Conservation (phyloP, 1,140 invertebrate genomes). For the Panagrolaimus sp. region DNA sequence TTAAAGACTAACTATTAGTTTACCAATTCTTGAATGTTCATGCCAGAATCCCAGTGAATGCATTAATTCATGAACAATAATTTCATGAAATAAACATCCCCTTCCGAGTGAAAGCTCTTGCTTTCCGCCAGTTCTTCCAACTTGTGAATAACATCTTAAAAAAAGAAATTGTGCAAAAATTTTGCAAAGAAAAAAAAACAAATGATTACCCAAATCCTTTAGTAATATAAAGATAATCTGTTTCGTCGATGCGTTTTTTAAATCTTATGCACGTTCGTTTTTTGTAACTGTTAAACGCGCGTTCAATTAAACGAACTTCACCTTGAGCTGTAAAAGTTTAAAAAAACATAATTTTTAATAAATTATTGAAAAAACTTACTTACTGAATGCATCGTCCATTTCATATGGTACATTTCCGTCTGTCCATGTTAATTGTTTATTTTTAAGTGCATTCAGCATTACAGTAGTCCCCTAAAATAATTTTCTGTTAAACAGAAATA, state of each 20-base stretch:
- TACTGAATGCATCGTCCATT: slow-evolving; percentile 54
- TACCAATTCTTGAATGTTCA: slow-evolving; percentile 54
- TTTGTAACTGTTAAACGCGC: slow-evolving; percentile 50
- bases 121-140: slow-evolving; percentile 55
- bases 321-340: slow-evolving; percentile 31
- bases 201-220: slow-evolving; percentile 55
- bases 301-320: slow-evolving; percentile 50
- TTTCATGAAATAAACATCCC: slow-evolving; percentile 58
- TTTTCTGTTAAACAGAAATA: not conserved
- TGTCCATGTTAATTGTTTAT: slow-evolving; percentile 47
- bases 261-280: slow-evolving; percentile 52
- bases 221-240: slow-evolving; percentile 51
- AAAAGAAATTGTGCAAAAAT: slow-evolving; percentile 11
- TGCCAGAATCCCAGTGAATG: slow-evolving; percentile 55
- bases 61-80: slow-evolving; percentile 54
- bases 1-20: too few species aligned
- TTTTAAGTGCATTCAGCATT: slow-evolving; percentile 42
- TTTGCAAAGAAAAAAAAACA: not conserved
- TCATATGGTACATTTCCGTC: slow-evolving; percentile 50
- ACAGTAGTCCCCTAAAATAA: slow-evolving; percentile 7
- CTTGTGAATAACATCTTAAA: slow-evolving; percentile 57
- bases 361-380: slow-evolving; percentile 35
- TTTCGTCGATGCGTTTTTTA: slow-evolving; percentile 30
- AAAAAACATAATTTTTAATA: not conserved
- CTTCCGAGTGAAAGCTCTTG: slow-evolving; percentile 56